Conservation (phyloP, 2,113 vertebrate genomes). For the Serilophus lunatus region DNA sequence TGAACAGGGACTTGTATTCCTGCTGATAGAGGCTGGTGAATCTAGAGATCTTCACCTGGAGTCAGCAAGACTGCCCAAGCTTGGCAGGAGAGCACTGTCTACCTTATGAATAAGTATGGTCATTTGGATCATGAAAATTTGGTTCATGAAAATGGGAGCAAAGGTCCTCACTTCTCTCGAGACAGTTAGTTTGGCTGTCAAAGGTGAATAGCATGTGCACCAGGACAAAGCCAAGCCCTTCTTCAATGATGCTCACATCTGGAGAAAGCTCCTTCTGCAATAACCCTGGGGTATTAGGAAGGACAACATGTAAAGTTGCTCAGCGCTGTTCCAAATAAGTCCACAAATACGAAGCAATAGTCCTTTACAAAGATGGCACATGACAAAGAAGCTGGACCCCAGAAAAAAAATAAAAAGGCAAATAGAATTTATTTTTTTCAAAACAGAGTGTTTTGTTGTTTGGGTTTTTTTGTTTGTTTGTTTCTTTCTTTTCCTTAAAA, state of each 20-base stretch:
- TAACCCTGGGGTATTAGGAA: background rate
- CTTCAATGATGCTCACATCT: background rate
- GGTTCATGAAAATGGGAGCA: background rate
- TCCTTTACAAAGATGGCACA: background rate
- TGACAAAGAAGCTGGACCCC: background rate
- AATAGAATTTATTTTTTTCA: background rate
- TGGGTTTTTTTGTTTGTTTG: rapidly evolving
- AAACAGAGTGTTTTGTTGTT: background rate
- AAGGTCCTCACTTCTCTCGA: background rate
- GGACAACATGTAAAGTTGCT: background rate
- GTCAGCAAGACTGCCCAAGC: background rate
- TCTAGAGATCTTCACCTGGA: background rate
- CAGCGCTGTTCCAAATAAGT: background rate
- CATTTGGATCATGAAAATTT: background rate
- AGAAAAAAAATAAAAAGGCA: background rate
- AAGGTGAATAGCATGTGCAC: background rate
- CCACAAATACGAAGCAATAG: background rate
- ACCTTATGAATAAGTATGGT: background rate
- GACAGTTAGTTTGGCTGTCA: background rate
- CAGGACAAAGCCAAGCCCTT: background rate
- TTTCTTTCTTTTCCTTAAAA: too few species aligned
- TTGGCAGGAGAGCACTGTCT: background rate
- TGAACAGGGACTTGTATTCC: background rate
- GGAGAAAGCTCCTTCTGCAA: background rate
- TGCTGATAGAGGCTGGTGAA: background rate